A percentile compares a stretch with the other conserved stretches of the same genome.
Evolutionary conservation across 2,797 vertebrate genomes (phyloP).

Genomic region (Onychomys torridus): DNA sequence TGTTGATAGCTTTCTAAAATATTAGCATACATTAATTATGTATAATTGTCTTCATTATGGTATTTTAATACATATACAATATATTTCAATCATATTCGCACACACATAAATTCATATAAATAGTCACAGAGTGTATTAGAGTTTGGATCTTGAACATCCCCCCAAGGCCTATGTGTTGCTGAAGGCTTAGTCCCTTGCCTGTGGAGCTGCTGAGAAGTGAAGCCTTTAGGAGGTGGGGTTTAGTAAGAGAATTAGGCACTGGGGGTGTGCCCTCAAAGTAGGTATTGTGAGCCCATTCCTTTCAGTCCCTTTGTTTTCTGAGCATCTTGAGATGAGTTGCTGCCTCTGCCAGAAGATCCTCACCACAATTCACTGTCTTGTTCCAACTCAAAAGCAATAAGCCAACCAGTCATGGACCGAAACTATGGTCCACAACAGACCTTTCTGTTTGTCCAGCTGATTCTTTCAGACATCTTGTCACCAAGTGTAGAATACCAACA

Average conservation of each 20-base stretch:
- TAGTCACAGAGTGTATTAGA: background rate
- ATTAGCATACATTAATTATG: background rate
- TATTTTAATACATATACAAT: background rate
- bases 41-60: background rate
- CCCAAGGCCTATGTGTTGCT: background rate
- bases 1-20: background rate
- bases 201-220: background rate
- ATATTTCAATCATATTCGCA: background rate
- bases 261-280: background rate
- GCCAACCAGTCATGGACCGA: background rate
- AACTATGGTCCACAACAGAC: background rate
- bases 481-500: background rate
- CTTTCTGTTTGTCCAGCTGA: background rate
- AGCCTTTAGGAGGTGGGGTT: background rate
- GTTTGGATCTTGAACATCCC: background rate
- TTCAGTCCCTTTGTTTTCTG: background rate
- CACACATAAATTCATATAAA: background rate
- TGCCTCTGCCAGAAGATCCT: background rate
- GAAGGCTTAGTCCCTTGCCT: background rate
- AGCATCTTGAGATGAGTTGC: background rate
- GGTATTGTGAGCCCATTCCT: too few relatives aligned
- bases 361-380: too few relatives aligned
- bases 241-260: background rate
- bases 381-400: background rate
- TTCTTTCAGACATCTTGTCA: background rate